Evolutionary conservation across 2,113 vertebrate genomes (phyloP), one percentile per base, ranked within the genome.

Genomic region (Todiramphus chloris): DNA sequence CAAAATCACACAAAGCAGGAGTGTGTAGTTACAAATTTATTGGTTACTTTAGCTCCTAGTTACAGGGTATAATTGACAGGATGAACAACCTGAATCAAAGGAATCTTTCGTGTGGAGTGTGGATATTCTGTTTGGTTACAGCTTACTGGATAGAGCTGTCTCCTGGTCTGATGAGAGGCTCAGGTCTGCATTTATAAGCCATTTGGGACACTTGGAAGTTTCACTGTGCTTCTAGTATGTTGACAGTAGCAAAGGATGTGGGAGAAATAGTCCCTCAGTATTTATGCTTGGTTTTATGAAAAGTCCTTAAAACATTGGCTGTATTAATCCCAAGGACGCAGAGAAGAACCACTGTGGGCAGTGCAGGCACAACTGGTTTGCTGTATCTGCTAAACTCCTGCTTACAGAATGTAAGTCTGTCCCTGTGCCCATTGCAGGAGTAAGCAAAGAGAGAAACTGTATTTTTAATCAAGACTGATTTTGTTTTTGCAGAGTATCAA

Each of bases 401-500:
- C 55, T 37, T 21, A 35, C 2, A 46, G 43, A 78, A n/a, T 16
- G 6, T 0, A 3, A 77, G 55, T 46, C 66, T 93, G 67, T 35
- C 44, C 14, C 31, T 76, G 56, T 67, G 2, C 28, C 58, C 24
- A 1, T 8, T 56, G 46, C 46, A 70, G 31, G 24, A 68, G 44
- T 5, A 74, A 41, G n/a, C 23, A 51, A 37, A 64, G 44, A 50
- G 21, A 70, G 27, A 67, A 89, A 78, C 6, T 30, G 44, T 64
- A 11, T 48, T 87, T 95, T 53, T 87, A 89, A 92, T 83, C 28
- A 50, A 79, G 27, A 23, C 44, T 94, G 37, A 41, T 94, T 94
- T 92, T 94, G 48, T 89, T 88, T 90, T 89, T 74, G 23, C 98
- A 99, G 99, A 97, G 8, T 99, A 98, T 93, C 53, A 95, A 19